Evolutionary conservation across 2,113 vertebrate genomes (phyloP).

Genomic region (Mesoclemmys tuberculata): DNA sequence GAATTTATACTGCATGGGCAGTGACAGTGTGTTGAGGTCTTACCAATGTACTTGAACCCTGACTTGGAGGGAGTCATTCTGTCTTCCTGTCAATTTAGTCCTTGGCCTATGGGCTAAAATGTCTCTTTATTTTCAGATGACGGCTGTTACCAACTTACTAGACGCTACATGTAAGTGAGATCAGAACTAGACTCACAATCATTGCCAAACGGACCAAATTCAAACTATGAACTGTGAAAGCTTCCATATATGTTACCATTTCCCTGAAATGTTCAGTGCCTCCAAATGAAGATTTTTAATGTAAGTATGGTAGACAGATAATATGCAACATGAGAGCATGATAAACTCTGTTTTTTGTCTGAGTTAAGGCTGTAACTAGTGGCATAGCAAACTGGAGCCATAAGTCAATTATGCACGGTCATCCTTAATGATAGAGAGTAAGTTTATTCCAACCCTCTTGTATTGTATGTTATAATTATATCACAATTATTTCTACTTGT

Average conservation of each 20-base stretch:
- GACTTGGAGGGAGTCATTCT: not conserved
- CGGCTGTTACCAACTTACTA: constrained; percentile 18
- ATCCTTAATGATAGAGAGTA: constrained; percentile 58
- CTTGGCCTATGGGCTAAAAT: not conserved
- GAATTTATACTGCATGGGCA: rapidly evolving
- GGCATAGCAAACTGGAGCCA: constrained; percentile 36
- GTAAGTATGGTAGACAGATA: constrained; percentile 4
- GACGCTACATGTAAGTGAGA: not conserved
- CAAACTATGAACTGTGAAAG: constrained; percentile 24
- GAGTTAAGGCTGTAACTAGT: constrained; percentile 51
- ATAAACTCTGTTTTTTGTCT: constrained; percentile 21
- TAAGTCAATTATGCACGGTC: constrained; percentile 41
- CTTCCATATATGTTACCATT: not conserved
- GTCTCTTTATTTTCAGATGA: not conserved
- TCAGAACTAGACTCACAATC: not conserved
- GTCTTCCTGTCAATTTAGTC: constrained; percentile 1
- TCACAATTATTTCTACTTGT: constrained; percentile 54
- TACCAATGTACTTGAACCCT: rapidly evolving
- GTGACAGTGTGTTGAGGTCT: not conserved
- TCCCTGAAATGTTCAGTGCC: rapidly evolving
- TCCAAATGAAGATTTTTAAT: constrained; percentile 15
- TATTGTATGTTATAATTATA: constrained; percentile 49
- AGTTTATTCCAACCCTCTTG: constrained; percentile 61
- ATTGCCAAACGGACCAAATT: not conserved
- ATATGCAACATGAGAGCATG: constrained; percentile 5